phyloP scores from a whole-genome alignment of 1,140 invertebrate genomes.

The Drosophila micromelanica region DNA sequence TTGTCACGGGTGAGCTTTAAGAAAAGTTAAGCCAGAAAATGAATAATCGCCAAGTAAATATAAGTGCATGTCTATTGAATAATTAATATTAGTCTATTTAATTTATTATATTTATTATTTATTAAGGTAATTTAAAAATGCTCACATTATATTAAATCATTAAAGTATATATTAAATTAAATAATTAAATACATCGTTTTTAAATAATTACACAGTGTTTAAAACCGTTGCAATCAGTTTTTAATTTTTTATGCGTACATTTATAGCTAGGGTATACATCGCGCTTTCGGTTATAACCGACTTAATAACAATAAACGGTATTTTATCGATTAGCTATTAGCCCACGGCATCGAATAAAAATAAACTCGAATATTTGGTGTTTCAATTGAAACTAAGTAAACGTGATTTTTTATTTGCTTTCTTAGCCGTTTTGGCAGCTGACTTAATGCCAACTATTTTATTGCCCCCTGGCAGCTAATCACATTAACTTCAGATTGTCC shows the following conservation, averaged over 20 bases:
- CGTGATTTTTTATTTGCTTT: constrained; percentile 46
- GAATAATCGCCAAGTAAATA: not conserved
- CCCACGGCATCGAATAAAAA: constrained; percentile 2
- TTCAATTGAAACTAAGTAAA: constrained; percentile 37
- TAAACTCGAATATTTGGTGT: constrained; percentile 9
- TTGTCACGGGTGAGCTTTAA: not conserved
- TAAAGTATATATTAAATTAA: too few relatives aligned
- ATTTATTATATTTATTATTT: not conserved
- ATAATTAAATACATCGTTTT: too few relatives aligned
- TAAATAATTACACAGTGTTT: too few relatives aligned
- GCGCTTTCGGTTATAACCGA: too few relatives aligned
- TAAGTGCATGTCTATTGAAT: not conserved
- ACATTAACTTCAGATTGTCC: constrained; percentile 16
- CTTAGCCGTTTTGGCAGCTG: constrained; percentile 25
- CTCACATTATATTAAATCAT: too few relatives aligned
- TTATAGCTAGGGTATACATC: too few relatives aligned
- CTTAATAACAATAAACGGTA: too few relatives aligned
- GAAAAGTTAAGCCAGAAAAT: not conserved
- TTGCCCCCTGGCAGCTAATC: constrained; percentile 51
- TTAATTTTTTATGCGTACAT: too few relatives aligned
- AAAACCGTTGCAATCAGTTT: too few relatives aligned
- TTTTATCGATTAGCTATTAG: too few relatives aligned
- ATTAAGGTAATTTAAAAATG: too few relatives aligned
- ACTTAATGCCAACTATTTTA: constrained; percentile 27
- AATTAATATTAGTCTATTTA: not conserved